A percentile compares a stretch with the other conserved stretches of the same genome.
Conservation (phyloP, 2,797 vertebrate species). For the Nyctibius grandis region DNA sequence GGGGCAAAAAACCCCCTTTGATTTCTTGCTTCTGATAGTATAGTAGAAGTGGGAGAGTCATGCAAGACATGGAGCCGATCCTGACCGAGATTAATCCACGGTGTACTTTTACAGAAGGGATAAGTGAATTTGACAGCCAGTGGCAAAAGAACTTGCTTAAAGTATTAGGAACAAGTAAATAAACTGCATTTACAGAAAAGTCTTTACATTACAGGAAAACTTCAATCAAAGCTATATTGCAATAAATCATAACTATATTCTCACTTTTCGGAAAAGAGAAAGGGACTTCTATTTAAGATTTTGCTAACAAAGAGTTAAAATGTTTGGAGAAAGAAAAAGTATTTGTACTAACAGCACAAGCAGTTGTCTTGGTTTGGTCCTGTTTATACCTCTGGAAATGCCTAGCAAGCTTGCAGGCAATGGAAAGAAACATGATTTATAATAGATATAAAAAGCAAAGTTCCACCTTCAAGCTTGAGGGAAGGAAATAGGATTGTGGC, state of each 20-base stretch:
- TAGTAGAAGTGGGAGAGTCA: neutral
- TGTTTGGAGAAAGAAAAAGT: neutral
- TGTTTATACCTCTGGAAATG: slow-evolving; percentile 48
- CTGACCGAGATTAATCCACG: neutral
- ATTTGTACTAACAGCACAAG: neutral
- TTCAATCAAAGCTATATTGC: neutral
- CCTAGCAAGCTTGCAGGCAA: slow-evolving; percentile 5
- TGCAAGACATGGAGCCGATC: neutral
- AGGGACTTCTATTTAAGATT: neutral
- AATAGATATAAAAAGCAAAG: slow-evolving; percentile 35
- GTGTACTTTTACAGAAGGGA: neutral
- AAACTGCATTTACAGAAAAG: neutral
- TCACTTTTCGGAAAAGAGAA: neutral
- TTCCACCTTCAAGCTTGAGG: slow-evolving; percentile 21
- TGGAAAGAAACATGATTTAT: slow-evolving; percentile 38
- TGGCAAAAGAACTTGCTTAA: neutral
- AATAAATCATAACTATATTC: neutral
- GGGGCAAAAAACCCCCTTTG: neutral
- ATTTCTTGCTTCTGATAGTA: neutral
- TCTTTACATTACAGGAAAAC: neutral
- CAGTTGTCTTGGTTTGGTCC: neutral
- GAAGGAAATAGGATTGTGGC: slow-evolving; percentile 25
- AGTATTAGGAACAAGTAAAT: neutral
- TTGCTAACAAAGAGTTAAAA: neutral
- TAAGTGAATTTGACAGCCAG: neutral